phyloP scores from a whole-genome alignment of 2,888 invertebrate species.

The Barypeithes pellucidus region DNA sequence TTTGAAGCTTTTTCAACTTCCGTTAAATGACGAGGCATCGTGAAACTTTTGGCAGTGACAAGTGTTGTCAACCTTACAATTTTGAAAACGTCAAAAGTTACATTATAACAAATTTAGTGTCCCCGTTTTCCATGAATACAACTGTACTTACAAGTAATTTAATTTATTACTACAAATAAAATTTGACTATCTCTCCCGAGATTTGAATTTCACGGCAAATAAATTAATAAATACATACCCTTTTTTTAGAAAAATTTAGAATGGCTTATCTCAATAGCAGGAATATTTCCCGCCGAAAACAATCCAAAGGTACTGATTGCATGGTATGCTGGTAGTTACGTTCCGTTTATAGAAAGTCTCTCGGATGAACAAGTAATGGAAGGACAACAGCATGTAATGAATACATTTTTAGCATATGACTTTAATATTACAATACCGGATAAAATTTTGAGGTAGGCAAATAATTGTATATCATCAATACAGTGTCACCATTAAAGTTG shows the following conservation, averaged over 20 bases:
- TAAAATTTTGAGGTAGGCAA: slow-evolving; percentile 54
- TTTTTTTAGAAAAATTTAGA: slow-evolving; percentile 45
- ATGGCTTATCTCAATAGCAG: slow-evolving; percentile 54
- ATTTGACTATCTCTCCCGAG: no score
- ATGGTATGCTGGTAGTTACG: slow-evolving; percentile 78
- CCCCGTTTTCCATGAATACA: no score
- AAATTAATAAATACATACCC: neutral
- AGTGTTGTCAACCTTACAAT: no score
- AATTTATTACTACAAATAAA: no score
- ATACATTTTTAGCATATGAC: slow-evolving; percentile 71
- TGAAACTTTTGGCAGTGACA: no score
- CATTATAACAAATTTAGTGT: no score
- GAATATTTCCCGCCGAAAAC: slow-evolving; percentile 31
- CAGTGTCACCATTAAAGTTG: no score
- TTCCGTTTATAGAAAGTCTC: slow-evolving; percentile 76
- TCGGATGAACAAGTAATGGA: slow-evolving; percentile 72
- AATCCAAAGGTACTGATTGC: slow-evolving; percentile 77
- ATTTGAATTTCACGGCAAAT: neutral
- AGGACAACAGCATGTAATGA: slow-evolving; percentile 71
- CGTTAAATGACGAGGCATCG: no score
- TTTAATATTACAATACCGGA: slow-evolving; percentile 71
- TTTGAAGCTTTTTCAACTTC: no score
- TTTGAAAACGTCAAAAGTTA: no score
- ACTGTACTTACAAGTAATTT: no score
- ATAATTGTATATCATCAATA: no score